A percentile compares a stretch with the other conserved stretches of the same genome.
phyloP scores from a whole-genome alignment of 2,113 vertebrate species.

The Columbina picui region DNA sequence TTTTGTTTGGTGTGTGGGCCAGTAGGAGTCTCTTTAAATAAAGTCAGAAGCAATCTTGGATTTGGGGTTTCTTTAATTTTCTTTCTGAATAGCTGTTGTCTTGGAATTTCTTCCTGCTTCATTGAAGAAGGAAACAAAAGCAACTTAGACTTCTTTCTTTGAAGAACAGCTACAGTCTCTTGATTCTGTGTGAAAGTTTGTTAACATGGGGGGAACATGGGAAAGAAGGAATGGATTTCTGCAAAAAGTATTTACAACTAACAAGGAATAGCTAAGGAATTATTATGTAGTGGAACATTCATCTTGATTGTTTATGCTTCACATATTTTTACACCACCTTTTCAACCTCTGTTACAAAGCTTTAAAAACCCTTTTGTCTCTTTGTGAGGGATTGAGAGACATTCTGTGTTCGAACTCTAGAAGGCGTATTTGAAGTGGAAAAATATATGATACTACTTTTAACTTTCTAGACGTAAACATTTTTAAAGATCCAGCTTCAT shows the following conservation, averaged over 20 bases:
- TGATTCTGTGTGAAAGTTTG: background rate
- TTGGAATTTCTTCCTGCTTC: background rate
- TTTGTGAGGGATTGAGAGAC: background rate
- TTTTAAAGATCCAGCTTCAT: background rate
- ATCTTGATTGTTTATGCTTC: background rate
- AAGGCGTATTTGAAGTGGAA: background rate
- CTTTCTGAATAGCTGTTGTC: background rate
- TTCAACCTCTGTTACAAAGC: background rate
- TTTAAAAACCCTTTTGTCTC: background rate
- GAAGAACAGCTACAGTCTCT: background rate
- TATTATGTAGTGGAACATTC: background rate
- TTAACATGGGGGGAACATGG: background rate
- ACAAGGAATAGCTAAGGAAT: background rate
- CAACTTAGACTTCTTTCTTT: background rate
- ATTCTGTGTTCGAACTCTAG: background rate
- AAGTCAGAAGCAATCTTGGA: background rate
- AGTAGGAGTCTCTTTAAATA: background rate
- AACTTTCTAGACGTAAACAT: background rate
- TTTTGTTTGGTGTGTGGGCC: background rate
- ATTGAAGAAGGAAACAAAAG: background rate
- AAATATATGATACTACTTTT: background rate
- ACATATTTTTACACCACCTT: background rate
- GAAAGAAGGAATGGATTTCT: background rate
- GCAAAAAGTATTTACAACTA: background rate
- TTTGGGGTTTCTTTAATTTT: background rate